Percentiles rank a stretch among this genome's conserved stretches.
phyloP scores from a whole-genome alignment of 2,888 invertebrate genomes.

The Clusia tigrina region DNA sequence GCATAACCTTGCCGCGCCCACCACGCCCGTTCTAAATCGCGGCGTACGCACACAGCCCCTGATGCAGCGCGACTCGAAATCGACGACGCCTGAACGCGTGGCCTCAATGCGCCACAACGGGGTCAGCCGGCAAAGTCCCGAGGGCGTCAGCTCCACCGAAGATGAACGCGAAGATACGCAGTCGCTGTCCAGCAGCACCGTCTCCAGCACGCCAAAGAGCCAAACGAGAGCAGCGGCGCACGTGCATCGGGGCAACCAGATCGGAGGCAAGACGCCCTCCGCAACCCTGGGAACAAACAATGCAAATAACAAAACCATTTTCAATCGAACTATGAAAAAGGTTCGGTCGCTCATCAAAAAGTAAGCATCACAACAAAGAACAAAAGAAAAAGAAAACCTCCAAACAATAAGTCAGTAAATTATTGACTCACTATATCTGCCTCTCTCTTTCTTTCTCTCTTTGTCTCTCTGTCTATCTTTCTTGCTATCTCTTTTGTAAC shows the following conservation, averaged over 20 bases:
- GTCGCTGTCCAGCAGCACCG: constrained; percentile 40
- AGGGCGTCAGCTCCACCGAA: constrained; percentile 63
- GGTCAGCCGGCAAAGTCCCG: constrained; percentile 58
- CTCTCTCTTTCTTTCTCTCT: constrained; percentile 20
- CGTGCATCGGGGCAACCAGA: constrained; percentile 51
- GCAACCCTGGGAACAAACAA: constrained; percentile 57
- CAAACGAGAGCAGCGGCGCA: constrained; percentile 55
- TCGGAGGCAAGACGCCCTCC: constrained; percentile 49
- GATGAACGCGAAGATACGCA: constrained; percentile 60
- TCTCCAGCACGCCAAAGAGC: constrained; percentile 30
- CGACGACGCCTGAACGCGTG: constrained; percentile 53
- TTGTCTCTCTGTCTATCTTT: constrained; percentile 16
- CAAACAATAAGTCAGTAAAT: constrained; percentile 24
- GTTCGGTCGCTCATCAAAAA: constrained; percentile 77
- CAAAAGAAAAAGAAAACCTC: constrained; percentile 25
- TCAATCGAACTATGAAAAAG: constrained; percentile 86
- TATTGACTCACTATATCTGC: too few relatives aligned
- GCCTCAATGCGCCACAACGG: constrained; percentile 34
- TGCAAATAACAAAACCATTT: constrained; percentile 72
- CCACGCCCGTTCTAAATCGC: constrained; percentile 42
- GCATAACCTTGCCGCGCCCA: constrained; percentile 59
- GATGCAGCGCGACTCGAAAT: constrained; percentile 50
- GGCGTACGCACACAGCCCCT: constrained; percentile 38
- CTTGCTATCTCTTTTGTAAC: neutral
- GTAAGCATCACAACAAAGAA: constrained; percentile 54